Percentiles rank a stretch among this genome's conserved stretches.
phyloP scores from a whole-genome alignment of 2,113 vertebrate species.

The Gopherus flavomarginatus region DNA sequence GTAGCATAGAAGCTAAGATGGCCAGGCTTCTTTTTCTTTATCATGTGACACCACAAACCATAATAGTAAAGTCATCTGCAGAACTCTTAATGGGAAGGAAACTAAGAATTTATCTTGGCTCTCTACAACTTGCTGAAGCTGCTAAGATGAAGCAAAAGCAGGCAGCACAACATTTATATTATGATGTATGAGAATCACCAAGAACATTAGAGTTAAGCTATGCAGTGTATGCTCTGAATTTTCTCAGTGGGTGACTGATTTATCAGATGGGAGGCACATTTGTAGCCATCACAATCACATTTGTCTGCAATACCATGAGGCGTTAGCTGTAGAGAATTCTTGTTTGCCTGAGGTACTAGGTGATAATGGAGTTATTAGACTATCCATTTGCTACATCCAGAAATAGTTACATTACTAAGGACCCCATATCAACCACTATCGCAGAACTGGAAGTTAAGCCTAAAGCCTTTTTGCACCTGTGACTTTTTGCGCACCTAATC shows the following conservation, averaged over 20 bases:
- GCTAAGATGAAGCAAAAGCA: not conserved
- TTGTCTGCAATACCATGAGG: not conserved
- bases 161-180: not conserved
- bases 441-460: not conserved
- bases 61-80: not conserved
- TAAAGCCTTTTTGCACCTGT: not conserved
- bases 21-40: not conserved
- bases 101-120: not conserved
- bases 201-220: not conserved
- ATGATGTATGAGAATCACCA: not conserved
- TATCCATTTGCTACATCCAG: not conserved
- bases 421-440: not conserved
- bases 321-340: not conserved
- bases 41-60: not conserved
- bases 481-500: too few species aligned
- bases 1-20: not conserved
- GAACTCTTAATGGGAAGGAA: not conserved
- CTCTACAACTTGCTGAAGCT: not conserved
- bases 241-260: not conserved
- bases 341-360: too few species aligned
- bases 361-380: not conserved
- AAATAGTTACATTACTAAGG: not conserved
- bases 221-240: not conserved
- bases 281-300: not conserved
- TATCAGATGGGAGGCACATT: not conserved